These are phyloP conservation scores for Dendrolimus houi DNA, from an alignment of 2,888 invertebrate species.

Conservation along the genomic window DNA sequence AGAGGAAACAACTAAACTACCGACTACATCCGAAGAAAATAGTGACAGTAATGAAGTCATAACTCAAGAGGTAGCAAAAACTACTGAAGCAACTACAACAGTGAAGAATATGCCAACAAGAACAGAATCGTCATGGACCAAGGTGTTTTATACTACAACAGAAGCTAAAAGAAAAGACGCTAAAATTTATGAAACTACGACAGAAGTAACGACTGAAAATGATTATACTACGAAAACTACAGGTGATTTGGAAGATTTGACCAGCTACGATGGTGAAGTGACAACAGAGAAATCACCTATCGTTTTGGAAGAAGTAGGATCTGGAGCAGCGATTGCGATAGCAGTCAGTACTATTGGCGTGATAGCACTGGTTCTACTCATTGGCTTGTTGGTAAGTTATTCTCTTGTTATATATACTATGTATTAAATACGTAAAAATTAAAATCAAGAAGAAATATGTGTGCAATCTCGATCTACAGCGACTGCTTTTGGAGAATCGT, in stretches of 20 bases:
- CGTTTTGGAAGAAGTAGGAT: conserved; percentile 60
- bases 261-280: conserved; percentile 40
- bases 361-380: conserved; percentile 84
- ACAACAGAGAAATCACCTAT: conserved; percentile 51
- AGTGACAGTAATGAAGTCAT: conserved; percentile 58
- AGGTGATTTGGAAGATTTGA: conserved; percentile 39
- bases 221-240: conserved; percentile 38
- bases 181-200: conserved; percentile 10
- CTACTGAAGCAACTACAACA: conserved; percentile 12
- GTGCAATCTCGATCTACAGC: no score
- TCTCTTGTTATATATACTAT: background rate
- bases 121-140: conserved; percentile 18
- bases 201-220: conserved; percentile 14
- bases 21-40: conserved; percentile 42
- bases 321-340: conserved; percentile 87
- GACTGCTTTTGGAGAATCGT: no score
- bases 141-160: conserved; percentile 17
- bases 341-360: conserved; percentile 88
- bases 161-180: conserved; percentile 7
- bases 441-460: no score
- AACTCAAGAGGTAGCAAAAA: conserved; percentile 21
- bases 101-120: conserved; percentile 12
- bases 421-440: no score
- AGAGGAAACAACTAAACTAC: conserved; percentile 7
- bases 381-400: conserved; percentile 82